Evolutionary conservation across 2,888 invertebrate genomes (phyloP).

Genomic region (Coelinius sp.): DNA sequence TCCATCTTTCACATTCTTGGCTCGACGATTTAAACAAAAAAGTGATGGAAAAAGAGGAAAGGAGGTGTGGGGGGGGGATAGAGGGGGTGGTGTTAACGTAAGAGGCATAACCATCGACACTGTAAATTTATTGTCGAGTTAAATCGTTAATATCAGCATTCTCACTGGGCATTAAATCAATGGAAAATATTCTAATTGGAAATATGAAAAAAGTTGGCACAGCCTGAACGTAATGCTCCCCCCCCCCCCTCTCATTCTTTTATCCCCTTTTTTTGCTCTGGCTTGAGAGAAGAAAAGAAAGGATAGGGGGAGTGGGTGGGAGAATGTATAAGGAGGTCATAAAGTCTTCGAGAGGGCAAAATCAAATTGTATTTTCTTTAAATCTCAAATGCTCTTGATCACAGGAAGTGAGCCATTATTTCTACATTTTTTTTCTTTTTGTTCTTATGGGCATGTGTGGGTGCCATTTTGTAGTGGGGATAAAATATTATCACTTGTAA

Average conservation of each 20-base stretch:
- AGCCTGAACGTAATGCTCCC: constrained; percentile 37
- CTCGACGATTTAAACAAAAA: constrained; percentile 14
- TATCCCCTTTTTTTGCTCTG: not conserved
- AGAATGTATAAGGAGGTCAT: constrained; percentile 16
- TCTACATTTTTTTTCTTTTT: not conserved
- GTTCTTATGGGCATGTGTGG: not conserved
- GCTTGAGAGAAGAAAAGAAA: not conserved
- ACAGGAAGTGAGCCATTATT: not conserved
- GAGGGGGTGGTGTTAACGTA: constrained; percentile 15
- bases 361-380: constrained; percentile 24
- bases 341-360: constrained; percentile 7
- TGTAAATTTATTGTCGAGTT: constrained; percentile 67
- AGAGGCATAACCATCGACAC: constrained; percentile 59
- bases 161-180: constrained; percentile 67
- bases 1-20: constrained; percentile 32
- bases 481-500: not conserved
- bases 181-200: constrained; percentile 71
- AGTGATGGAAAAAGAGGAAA: constrained; percentile 5
- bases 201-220: constrained; percentile 70
- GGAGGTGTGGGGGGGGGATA: constrained; percentile 1
- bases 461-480: not conserved
- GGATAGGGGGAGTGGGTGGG: not conserved
- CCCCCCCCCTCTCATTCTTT: no score
- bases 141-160: constrained; percentile 69
- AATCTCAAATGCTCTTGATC: not conserved